Evolutionary conservation across 2,113 vertebrate genomes (phyloP), one percentile per base, ranked within the genome.

Genomic region (Empidonax alnorum): DNA sequence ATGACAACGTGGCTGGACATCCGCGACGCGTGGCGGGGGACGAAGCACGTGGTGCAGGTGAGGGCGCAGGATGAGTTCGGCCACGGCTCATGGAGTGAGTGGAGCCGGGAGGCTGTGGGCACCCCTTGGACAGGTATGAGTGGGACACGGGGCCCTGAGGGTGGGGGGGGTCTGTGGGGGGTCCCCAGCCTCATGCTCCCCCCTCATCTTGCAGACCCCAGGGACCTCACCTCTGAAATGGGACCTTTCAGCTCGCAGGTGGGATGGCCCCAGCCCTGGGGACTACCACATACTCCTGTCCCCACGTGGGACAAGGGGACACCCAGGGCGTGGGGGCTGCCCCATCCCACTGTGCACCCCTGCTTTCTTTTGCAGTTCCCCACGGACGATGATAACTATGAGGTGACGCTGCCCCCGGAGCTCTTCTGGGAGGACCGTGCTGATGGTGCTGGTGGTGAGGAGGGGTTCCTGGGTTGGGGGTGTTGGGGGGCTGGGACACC

Each of bases 41-140:
- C 3, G 1, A 84, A 11, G 35, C 98, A 98, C 0, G 33, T 84
- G 72, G 94, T 98, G 24, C 97, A 98, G 85, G 86, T 98, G 42
- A 96, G 98, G 28, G 97, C 97, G 0, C 95, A 68, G 65, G 98
- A 98, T 73, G 98, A 98, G 71, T 98, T 98, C 0, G 89, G 92
- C 14, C 90, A 91, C 0, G 98, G 98, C 1, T 1, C 9, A 0
- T 98, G 98, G 98, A 98, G 98, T 1, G 89, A 94, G 21, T 98
- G 98, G 98, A 98, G 98, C 94, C 84, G 7, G 1, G 97, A 97
- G 87, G 96, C 41, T 1, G 42, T 22, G 3, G 97, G 97, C 13
- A 79, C 56, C 7, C 98, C 98, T 1, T 98, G 98, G 98, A 96
- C 84, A 97, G 98, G 98, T 98, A 88, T 8, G 49, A 14, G 31